phyloP scores from a whole-genome alignment of 2,113 vertebrate species.

The Pseudorasbora parva region DNA sequence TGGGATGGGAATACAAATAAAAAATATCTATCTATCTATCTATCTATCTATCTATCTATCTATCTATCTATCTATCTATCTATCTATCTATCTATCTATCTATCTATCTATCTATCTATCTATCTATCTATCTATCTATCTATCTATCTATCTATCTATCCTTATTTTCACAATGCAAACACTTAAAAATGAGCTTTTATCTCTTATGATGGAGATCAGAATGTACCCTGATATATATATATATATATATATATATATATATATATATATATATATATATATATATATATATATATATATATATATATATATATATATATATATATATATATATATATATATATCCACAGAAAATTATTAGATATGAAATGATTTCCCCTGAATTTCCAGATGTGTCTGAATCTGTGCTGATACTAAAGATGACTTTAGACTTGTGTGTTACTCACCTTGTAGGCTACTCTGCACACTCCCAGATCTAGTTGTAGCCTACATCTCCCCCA shows the following conservation, averaged over 20 bases:
- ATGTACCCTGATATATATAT: neutral
- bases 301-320: too few species aligned
- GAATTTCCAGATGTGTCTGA: neutral
- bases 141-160: neutral
- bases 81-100: conserved; percentile 21
- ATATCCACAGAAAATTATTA: neutral
- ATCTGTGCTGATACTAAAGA: neutral
- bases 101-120: neutral
- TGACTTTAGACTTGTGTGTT: neutral
- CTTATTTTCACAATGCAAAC: neutral
- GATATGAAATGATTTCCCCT: neutral
- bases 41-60: conserved; percentile 10
- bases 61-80: conserved; percentile 30
- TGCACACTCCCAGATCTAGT: neutral
- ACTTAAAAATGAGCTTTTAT: neutral
- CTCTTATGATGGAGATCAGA: neutral
- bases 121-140: neutral
- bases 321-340: too few species aligned
- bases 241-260: too few species aligned
- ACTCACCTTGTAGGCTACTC: too few species aligned
- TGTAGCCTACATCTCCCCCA: neutral
- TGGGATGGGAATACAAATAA: neutral
- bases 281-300: too few species aligned
- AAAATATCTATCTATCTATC: neutral
- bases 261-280: too few species aligned